Evolutionary conservation across 2,888 invertebrate species (phyloP).

Genomic region (Pasiphila rectangulata): DNA sequence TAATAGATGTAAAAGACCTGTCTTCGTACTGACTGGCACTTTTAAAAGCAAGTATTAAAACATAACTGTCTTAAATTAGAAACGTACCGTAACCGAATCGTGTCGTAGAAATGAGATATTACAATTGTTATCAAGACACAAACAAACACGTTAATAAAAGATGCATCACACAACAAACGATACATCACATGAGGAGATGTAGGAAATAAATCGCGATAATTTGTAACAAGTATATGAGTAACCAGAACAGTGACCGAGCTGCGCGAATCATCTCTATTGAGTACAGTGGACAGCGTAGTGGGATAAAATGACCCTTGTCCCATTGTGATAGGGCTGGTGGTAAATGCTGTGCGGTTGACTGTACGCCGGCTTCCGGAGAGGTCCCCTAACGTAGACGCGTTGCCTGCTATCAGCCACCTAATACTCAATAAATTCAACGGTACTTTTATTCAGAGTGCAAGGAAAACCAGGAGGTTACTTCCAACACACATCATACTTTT

Average conservation of each 20-base stretch:
- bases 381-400: constrained; percentile 62
- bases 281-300: constrained; percentile 40
- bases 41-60: too few species aligned
- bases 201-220: constrained; percentile 35
- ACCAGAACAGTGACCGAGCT: constrained; percentile 77
- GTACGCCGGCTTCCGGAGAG: constrained; percentile 67
- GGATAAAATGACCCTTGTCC: constrained; percentile 17
- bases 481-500: too few species aligned
- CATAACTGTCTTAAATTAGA: background rate
- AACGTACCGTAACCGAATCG: constrained; percentile 8
- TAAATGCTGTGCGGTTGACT: constrained; percentile 27
- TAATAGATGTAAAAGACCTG: background rate
- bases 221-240: constrained; percentile 45
- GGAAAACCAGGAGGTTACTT: background rate
- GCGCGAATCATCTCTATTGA: constrained; percentile 72
- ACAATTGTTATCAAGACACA: constrained; percentile 14
- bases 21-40: background rate
- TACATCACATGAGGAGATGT: constrained; percentile 16
- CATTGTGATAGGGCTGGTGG: constrained; percentile 24
- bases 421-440: constrained; percentile 31
- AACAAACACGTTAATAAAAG: constrained; percentile 21
- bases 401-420: constrained; percentile 38
- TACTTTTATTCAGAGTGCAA: constrained; percentile 11
- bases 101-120: constrained; percentile 11
- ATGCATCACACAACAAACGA: constrained; percentile 12